These are phyloP conservation scores for Sphecodes monilicornis DNA, from an alignment of 2,888 invertebrate species.

Conservation along the genomic window DNA sequence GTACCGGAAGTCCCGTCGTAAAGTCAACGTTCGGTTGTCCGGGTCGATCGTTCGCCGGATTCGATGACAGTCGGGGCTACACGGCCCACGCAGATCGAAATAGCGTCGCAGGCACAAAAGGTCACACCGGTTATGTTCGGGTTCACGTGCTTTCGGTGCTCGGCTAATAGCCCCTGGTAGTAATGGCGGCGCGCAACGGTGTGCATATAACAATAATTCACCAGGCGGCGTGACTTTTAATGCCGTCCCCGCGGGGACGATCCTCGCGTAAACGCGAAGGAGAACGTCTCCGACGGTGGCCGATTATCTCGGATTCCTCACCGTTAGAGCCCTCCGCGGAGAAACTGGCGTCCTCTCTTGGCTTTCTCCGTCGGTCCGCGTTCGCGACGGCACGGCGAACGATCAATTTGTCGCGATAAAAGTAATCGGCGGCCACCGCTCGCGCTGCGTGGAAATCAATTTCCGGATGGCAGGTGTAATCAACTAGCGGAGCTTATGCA, in stretches of 20 bases:
- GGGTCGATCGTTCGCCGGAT: background rate
- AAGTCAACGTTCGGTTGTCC: background rate
- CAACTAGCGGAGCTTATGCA: slow-evolving; percentile 19
- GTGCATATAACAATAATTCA: slow-evolving; percentile 41
- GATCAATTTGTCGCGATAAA: slow-evolving; percentile 35
- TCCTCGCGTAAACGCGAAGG: slow-evolving; percentile 6
- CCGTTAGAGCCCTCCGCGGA: background rate
- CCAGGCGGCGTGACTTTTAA: slow-evolving; percentile 37
- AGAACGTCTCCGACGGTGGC: slow-evolving; percentile 3
- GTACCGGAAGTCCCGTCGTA: background rate
- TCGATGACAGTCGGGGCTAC: slow-evolving; percentile 13
- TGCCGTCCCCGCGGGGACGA: background rate
- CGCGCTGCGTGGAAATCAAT: slow-evolving; percentile 35
- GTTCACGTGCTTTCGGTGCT: slow-evolving; percentile 36
- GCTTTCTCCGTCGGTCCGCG: background rate
- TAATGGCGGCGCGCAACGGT: slow-evolving; percentile 9
- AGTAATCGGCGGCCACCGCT: slow-evolving; percentile 6
- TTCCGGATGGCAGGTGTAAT: slow-evolving; percentile 35
- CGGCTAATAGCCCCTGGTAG: slow-evolving; percentile 31
- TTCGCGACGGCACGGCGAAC: background rate
- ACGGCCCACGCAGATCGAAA: slow-evolving; percentile 11
- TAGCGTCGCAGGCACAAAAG: slow-evolving; percentile 26
- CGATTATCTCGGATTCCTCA: slow-evolving; percentile 5
- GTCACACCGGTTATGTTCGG: slow-evolving; percentile 46
- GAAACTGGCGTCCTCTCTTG: background rate